Evolutionary conservation across 2,888 invertebrate species (phyloP).

Genomic region (Lithophane leautieri): DNA sequence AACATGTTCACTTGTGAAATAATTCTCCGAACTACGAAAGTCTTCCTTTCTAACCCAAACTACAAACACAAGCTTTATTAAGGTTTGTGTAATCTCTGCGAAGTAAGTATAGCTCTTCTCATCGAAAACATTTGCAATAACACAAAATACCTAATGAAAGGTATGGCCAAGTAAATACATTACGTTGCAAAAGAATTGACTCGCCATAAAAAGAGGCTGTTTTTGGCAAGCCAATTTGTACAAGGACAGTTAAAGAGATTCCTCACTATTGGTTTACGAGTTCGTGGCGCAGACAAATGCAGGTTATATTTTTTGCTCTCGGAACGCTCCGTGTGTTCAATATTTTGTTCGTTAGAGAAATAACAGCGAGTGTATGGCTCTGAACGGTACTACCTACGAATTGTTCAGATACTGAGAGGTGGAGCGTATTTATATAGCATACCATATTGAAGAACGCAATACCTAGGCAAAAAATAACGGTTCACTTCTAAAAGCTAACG

Average conservation of each 20-base stretch:
- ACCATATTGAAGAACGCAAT: conserved; percentile 18
- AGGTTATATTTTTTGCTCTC: conserved; percentile 36
- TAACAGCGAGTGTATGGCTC: conserved; percentile 5
- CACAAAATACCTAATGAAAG: conserved; percentile 7
- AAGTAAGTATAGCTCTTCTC: conserved; percentile 32
- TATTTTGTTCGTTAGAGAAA: conserved; percentile 31
- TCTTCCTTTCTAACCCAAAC: conserved; percentile 43
- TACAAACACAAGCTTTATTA: conserved; percentile 42
- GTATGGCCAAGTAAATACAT: conserved; percentile 29
- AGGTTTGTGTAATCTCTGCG: conserved; percentile 15
- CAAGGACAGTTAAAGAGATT: conserved; percentile 50
- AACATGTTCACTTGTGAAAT: conserved; percentile 50
- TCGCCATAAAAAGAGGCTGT: conserved; percentile 39
- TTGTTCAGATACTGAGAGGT: conserved; percentile 11
- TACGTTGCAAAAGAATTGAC: conserved; percentile 40
- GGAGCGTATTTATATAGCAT: conserved; percentile 18
- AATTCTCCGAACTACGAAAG: conserved; percentile 34
- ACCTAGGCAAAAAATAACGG: conserved; percentile 23
- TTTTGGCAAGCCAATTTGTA: conserved; percentile 53
- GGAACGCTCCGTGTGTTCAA: conserved; percentile 26
- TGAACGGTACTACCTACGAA: conserved; percentile 12
- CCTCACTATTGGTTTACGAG: conserved; percentile 39
- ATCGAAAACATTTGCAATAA: conserved; percentile 12
- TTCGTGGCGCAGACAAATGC: conserved; percentile 28
- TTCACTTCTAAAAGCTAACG: conserved; percentile 9